Base-by-base conservation (phyloP, 2,113 vertebrate species). In the Empidonax alnorum region DNA sequence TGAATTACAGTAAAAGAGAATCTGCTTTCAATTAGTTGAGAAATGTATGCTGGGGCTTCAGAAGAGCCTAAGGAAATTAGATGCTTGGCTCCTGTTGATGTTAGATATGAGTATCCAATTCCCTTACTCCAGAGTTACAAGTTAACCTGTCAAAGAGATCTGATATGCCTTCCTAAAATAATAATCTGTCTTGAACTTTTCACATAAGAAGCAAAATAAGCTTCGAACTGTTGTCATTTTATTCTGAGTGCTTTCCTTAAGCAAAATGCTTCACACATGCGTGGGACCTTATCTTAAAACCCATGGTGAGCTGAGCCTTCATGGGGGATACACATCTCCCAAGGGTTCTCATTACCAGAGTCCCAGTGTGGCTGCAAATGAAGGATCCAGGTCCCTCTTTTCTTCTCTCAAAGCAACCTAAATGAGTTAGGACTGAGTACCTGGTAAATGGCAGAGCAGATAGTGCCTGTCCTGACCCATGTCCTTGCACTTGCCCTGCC, bases 151-250 rank as follows among this genome's bases (percentile, higher is more conserved):
- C 89, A 84, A 47, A 86, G 68, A 55, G 33, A 55, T 68, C 19
- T 81, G 65, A 78, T 67, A 25, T 8, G n/a, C 35, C 71, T 21
- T 75, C 49, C 37, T 92, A 72, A 87, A 92, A 81, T 67, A 90
- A 86, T 84, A 63, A 80, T 92, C 58, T 80, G 16, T 63, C 56
- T 87, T 91, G 62, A 94, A 56, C 53, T 89, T 89, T 89, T 33
- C 52, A 50, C 31, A 0, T 55, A 80, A 78, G 44, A 72, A 41
- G 41, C 12, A 89, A 82, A 91, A 56, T 56, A 84, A 74, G 61
- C 66, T 61, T 15, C 69, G 41, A 72, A 77, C 33, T 84, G 15
- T 39, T 65, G 14, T 42, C 8, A 33, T 56, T 88, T 90, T 71
- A 25, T 80, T 89, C 53, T 15, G 33, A 84, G 28, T 61, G 6